phyloP scores from a whole-genome alignment of 1,140 invertebrate genomes.

The Pinna nobilis region DNA sequence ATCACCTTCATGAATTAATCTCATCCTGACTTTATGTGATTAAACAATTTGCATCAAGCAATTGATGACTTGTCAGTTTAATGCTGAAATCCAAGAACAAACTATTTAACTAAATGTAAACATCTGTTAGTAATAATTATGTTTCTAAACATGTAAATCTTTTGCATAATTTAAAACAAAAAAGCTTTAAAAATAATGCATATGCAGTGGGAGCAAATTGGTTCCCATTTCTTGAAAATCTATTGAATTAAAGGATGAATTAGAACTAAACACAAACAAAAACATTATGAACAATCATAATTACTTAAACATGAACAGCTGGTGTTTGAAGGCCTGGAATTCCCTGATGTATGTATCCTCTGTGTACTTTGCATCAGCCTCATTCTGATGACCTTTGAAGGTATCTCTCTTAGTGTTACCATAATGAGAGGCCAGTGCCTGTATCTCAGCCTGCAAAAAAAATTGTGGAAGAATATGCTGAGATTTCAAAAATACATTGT shows the following conservation, averaged over 20 bases:
- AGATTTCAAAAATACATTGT: not conserved
- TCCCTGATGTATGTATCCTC: not conserved
- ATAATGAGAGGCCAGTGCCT: not conserved
- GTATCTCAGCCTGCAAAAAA: not conserved
- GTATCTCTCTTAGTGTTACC: not conserved
- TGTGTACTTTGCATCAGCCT: not conserved
- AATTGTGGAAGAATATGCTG: not conserved
- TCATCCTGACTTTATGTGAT: no score
- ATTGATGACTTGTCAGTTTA: not conserved
- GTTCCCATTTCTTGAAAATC: no score
- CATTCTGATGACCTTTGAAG: not conserved
- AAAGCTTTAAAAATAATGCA: no score
- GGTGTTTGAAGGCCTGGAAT: constrained; percentile 1
- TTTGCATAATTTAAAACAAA: no score
- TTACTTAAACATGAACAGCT: constrained; percentile 3
- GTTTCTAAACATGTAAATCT: no score
- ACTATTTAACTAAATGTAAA: not conserved
- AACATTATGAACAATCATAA: not conserved
- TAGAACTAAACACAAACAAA: not conserved
- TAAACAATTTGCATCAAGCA: no score
- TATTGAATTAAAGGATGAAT: not conserved
- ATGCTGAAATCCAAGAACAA: not conserved
- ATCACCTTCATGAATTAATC: no score
- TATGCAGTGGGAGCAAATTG: no score
- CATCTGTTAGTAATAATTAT: not conserved